Base-by-base conservation (phyloP, 1,140 invertebrate genomes). In the Lethrus apterus region DNA sequence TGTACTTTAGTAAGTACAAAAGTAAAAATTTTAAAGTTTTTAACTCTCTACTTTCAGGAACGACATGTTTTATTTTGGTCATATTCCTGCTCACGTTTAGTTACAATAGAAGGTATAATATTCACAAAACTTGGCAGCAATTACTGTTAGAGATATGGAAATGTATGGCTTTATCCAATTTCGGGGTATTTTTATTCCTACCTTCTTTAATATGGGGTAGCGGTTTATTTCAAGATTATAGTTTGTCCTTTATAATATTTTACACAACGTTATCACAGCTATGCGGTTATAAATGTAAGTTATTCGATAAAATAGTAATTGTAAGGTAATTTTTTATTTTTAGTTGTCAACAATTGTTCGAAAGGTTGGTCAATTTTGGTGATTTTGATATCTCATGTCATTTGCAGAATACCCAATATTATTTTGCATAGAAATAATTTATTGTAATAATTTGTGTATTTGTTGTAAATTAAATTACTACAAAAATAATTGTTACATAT, bases 161-260 rank as follows among this genome's bases (percentile, higher is more conserved):
- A 55, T 64, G 65, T 5, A 57, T 71, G 21, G 64, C 65, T 2
- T 55, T 74, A 24, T 70, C 72, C 1, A 72, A 65, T 48, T 59
- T 70, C 43, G 71, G 70, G 2, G 65, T 66, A 46, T 70, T 73
- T 47, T 63, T 74, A 18, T 49, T 72, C 2, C 34, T 74, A 3
- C 71, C 72, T 1, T 70, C 72, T 23, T 54, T 73, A 21, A 70
- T 73, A n/a, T 74, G 72, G 72, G 67, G 67, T 11, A 64, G 61
- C 18, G 65, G 60, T 2, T 62, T 15, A 29, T 24, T 66, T n/a
- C 63, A 68, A 48, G 52, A 58, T 34, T 54, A 56, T 29, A 58
- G 63, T 46, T 43, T 63, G 19, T 46, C 52, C 35, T 62, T 65
- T 43, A 56, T 66, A 4, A 48, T 52, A n/a, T 26, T 66, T 24